Evolutionary conservation across 2,888 invertebrate genomes (phyloP).

Genomic region (Drosophila ezoana): DNA sequence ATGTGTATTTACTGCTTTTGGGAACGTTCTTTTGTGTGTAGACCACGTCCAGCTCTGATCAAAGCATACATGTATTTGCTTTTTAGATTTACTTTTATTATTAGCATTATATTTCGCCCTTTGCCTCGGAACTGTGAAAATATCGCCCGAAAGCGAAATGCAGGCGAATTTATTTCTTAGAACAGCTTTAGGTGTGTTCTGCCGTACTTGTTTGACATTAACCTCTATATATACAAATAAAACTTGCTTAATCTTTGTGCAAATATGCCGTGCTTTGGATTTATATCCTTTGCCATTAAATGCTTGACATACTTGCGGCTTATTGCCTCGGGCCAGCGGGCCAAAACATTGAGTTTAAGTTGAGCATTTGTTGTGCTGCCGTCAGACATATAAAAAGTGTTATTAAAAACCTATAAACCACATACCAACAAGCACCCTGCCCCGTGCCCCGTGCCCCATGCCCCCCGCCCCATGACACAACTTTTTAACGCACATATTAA

Average conservation of each 20-base stretch:
- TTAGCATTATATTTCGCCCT: background rate
- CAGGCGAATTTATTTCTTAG: conserved; percentile 6
- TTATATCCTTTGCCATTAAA: conserved; percentile 61
- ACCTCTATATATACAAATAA: conserved; percentile 14
- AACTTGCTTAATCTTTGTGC: conserved; percentile 50
- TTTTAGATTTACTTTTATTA: background rate
- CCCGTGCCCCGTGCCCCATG: background rate
- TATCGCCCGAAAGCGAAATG: background rate
- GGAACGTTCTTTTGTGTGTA: too few species aligned
- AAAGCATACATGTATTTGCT: too few species aligned
- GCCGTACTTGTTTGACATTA: conserved; percentile 22
- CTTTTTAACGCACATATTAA: conserved; percentile 64
- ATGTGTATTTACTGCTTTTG: too few species aligned
- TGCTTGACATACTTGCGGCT: conserved; percentile 47
- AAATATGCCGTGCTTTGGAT: conserved; percentile 32
- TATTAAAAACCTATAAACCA: conserved; percentile 72
- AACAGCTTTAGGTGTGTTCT: background rate
- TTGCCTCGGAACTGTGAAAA: background rate
- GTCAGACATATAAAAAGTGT: conserved; percentile 61
- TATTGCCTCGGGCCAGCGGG: conserved; percentile 31
- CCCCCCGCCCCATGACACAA: conserved; percentile 15
- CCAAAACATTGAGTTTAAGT: conserved; percentile 19
- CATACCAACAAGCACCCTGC: conserved; percentile 13
- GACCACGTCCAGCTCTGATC: too few species aligned
- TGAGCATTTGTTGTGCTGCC: conserved; percentile 31